These are phyloP conservation scores for Ameiurus melas DNA, from an alignment of 2,113 vertebrate genomes.

Conservation along the genomic window DNA sequence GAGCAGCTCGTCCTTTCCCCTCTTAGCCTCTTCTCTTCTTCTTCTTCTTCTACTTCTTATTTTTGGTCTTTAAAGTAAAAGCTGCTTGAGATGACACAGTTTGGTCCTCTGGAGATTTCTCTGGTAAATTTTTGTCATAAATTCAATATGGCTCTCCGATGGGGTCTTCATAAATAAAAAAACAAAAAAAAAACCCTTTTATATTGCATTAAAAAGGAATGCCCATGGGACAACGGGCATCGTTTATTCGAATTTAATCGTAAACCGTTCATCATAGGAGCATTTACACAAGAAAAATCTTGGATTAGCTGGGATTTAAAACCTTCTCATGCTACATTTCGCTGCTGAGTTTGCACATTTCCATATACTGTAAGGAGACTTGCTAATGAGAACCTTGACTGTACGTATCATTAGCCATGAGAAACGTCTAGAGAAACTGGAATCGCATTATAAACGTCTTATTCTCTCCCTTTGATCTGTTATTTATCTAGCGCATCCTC, in stretches of 20 bases:
- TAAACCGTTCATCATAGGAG: background rate
- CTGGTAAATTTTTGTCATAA: slow-evolving; percentile 38
- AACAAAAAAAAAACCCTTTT: background rate
- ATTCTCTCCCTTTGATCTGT: background rate
- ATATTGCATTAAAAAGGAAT: slow-evolving; percentile 42
- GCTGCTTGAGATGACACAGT: slow-evolving; percentile 15
- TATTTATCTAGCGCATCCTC: background rate
- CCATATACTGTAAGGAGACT: background rate
- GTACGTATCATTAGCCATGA: background rate
- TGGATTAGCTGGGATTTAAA: background rate
- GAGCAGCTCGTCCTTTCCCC: background rate
- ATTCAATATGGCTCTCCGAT: slow-evolving; percentile 40
- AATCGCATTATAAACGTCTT: background rate
- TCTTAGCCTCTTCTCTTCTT: background rate
- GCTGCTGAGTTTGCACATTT: background rate
- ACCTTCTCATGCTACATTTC: background rate
- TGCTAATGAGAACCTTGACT: background rate
- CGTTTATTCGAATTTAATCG: background rate
- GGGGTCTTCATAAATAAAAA: slow-evolving; percentile 25
- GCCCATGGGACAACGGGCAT: background rate
- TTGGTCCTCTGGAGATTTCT: slow-evolving; percentile 10
- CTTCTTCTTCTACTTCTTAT: background rate
- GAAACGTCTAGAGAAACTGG: background rate
- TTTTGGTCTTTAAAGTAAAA: slow-evolving; percentile 31
- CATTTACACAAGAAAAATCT: background rate